Evolutionary conservation across 2,888 invertebrate genomes (phyloP).

Genomic region (Rhagium mordax): DNA sequence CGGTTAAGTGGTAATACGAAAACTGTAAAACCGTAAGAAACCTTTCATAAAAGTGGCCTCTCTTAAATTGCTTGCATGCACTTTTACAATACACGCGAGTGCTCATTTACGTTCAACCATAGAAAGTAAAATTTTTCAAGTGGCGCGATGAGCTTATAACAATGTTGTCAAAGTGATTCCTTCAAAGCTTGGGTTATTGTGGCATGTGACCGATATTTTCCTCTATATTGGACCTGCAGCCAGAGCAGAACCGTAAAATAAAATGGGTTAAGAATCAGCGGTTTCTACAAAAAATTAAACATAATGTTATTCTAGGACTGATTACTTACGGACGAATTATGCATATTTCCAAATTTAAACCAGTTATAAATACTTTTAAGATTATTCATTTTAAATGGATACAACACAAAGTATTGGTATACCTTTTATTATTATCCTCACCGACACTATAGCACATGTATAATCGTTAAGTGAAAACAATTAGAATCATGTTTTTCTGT

Average conservation of each 20-base stretch:
- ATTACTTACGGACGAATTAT: too few relatives aligned
- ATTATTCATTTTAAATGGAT: too few relatives aligned
- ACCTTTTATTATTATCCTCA: too few relatives aligned
- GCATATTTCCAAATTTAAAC: too few relatives aligned
- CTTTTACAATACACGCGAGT: slow-evolving; percentile 50
- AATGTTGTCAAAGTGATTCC: slow-evolving; percentile 40
- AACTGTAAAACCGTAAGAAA: slow-evolving; percentile 38
- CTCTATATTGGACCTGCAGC: slow-evolving; percentile 6
- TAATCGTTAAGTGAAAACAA: too few relatives aligned
- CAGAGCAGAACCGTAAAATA: not conserved
- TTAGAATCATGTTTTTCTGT: too few relatives aligned
- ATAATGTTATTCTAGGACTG: too few relatives aligned
- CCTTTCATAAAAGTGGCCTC: slow-evolving; percentile 41
- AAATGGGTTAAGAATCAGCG: slow-evolving; percentile 4
- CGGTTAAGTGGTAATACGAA: slow-evolving; percentile 50
- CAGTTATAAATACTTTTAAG: too few relatives aligned
- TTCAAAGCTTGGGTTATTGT: slow-evolving; percentile 18
- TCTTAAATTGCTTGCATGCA: slow-evolving; percentile 53
- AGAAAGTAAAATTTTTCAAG: slow-evolving; percentile 39
- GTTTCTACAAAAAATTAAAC: too few relatives aligned
- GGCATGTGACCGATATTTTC: slow-evolving; percentile 32
- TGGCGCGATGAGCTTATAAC: slow-evolving; percentile 29
- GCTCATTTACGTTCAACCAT: slow-evolving; percentile 37
- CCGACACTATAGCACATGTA: too few relatives aligned
- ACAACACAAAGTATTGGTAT: too few relatives aligned